Base-by-base conservation (phyloP, 2,113 vertebrate genomes). In the Aepyceros melampus region DNA sequence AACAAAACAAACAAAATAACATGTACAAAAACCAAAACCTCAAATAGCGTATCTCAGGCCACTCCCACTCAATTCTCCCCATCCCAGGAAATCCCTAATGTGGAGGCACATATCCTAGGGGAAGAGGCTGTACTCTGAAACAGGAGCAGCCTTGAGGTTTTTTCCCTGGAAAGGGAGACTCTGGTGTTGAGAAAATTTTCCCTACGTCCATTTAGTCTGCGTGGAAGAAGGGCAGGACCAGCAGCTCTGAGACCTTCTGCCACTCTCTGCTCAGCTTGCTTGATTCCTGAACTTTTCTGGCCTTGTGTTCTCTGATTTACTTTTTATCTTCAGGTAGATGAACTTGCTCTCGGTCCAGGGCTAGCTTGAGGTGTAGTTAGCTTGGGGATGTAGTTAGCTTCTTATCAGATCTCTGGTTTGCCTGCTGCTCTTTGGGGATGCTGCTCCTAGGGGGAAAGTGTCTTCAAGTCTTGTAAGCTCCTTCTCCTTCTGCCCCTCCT, bases 401-500 rank as follows among this genome's bases (percentile, higher is more conserved):
- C 64, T 92, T 97, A 89, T 87, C 91, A 71, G 74, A 53, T 91
- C 64, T 95, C 78, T 76, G 55, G 60, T 91, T 89, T 91, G 94
- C 82, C 93, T 74, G 51, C 7, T 86, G 76, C 82, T 98, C 67
- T 78, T 83, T 81, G 45, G 79, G 67, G 60, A 83, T 87, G 85
- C 89, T 86, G 71, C 62, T 96, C 47, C 56, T 89, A 81, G 64
- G 71, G 49, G 31, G 43, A 96, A 67, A 92, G 94, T 53, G 29
- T 91, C 87, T 94, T 67, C 62, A 53, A 45, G 96, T 87, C 84
- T 67, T 76, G 15, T 45, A 49, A 95, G 71, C 94, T 96, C 33
- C 40, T 89, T 97, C 78, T 94, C 62, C 81, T 45, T 62, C 84
- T 45, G 86, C 95, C 91, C 97, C 97, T 98, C 96, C 97, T 83